Evolutionary conservation across 2,888 invertebrate species (phyloP), one percentile per base, ranked within the genome.

Genomic region (Eristalinus sepulchralis): DNA sequence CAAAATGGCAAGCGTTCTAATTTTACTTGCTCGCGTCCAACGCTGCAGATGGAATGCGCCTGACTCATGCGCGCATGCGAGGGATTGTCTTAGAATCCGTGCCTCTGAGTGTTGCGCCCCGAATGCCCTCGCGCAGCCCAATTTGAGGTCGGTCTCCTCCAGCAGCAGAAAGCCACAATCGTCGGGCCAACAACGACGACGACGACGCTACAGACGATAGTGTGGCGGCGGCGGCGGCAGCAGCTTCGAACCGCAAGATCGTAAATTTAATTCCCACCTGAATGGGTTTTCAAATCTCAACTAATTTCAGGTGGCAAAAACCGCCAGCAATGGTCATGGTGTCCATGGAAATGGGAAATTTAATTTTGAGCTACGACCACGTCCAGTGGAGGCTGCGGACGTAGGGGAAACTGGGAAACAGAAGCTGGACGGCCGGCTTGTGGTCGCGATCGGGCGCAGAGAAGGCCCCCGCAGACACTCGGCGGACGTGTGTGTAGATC

Each of bases 231-330:
- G n/a, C n/a, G 13, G 39, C 47, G 17, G 47, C 47, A 47, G 47
- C 47, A 27, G 27, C 27, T 27, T 34, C 17, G 17, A 63, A 81
- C 85, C 85, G 53, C 85, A 85, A 85, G 71, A 77, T 85, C 85
- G 77, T 85, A 85, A 85, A 85, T 85, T 73, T 85, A 77, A 77
- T 81, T 81, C 85, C 72, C 85, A 85, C 85, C 77, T 77, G 77
- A 85, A 85, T 73, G 68, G 77, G 55, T 81, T 85, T 81, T 85
- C 72, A 77, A 81, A 82, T 81, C 81, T 27, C 57, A 57, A 85
- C 80, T 80, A 76, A 85, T 77, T 85, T 82, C 73, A 85, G 77
- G 85, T 82, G 77, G 77, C 85, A 63, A 84, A 75, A 77, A 55
- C 55, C 75, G 59, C 66, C 70, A 57, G 47, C 80, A 67, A 71